These are phyloP conservation scores for Asbolus verrucosus DNA, from an alignment of 1,140 invertebrate genomes.

Conservation along the genomic window DNA sequence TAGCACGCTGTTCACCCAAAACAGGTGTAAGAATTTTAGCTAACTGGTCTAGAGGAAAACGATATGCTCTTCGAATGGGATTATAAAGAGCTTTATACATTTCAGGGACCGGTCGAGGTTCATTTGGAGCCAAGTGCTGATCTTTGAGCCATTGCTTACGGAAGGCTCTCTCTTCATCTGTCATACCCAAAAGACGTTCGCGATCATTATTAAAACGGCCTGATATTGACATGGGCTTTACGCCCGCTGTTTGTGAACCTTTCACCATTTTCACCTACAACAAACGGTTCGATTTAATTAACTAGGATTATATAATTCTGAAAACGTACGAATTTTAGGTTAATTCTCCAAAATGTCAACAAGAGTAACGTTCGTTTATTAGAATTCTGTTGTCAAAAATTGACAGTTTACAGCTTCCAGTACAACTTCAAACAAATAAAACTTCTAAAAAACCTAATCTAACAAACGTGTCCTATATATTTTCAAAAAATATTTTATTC, in stretches of 20 bases:
- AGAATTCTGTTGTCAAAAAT: too few species aligned
- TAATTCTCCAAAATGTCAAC: neutral
- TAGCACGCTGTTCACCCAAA: slow-evolving; percentile 70
- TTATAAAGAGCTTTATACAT: slow-evolving; percentile 79
- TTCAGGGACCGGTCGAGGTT: slow-evolving; percentile 76
- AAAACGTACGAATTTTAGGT: neutral
- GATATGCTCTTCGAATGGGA: slow-evolving; percentile 81
- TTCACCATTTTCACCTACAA: slow-evolving; percentile 47
- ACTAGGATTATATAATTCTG: neutral
- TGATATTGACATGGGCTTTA: slow-evolving; percentile 78
- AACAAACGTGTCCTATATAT: too few species aligned
- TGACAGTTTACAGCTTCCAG: too few species aligned
- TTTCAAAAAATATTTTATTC: too few species aligned
- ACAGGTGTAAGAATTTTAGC: slow-evolving; percentile 69
- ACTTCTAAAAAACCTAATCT: too few species aligned
- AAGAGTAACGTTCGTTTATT: too few species aligned
- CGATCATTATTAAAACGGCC: slow-evolving; percentile 80
- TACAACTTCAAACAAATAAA: too few species aligned
- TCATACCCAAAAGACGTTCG: slow-evolving; percentile 85
- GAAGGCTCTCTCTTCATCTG: slow-evolving; percentile 83
- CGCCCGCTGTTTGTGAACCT: slow-evolving; percentile 70
- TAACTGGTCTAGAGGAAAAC: slow-evolving; percentile 76
- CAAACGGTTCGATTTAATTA: neutral
- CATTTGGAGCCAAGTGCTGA: slow-evolving; percentile 78
- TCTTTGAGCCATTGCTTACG: slow-evolving; percentile 86